phyloP scores from a whole-genome alignment of 92 coral and sea anemone genomes.

The Heteractis magnifica region DNA sequence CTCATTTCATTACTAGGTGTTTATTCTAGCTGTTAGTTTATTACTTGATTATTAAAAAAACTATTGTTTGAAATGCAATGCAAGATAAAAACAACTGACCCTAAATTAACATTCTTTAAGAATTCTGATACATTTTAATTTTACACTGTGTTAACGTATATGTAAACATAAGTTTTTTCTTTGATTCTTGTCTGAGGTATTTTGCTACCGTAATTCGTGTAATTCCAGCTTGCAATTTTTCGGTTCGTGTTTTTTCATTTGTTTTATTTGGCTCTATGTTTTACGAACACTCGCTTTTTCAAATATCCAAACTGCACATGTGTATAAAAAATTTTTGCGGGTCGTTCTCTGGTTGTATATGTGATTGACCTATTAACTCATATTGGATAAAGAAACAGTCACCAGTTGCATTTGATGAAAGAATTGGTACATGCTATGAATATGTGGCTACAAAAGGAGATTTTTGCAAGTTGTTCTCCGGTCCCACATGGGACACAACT shows the following conservation, averaged over 20 bases:
- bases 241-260: not conserved
- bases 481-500: conserved; percentile 13
- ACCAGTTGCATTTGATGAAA: not conserved
- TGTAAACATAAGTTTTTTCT: not conserved
- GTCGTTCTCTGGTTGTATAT: no score
- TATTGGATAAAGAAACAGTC: conserved; percentile 3
- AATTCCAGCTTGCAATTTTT: not conserved
- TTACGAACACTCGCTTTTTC: not conserved
- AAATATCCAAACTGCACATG: not conserved
- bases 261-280: not conserved
- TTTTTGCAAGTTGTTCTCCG: not conserved
- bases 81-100: not conserved
- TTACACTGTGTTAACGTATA: not conserved
- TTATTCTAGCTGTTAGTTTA: not conserved
- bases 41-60: not conserved
- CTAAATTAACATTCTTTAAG: not conserved
- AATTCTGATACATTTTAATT: not conserved
- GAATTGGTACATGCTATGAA: not conserved
- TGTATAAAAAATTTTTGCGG: not conserved
- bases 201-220: not conserved
- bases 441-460: not conserved
- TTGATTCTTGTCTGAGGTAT: not conserved
- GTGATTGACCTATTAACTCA: not conserved
- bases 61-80: not conserved
- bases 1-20: no score